phyloP scores from a whole-genome alignment of 2,113 vertebrate genomes.

The Pogona vitticeps region DNA sequence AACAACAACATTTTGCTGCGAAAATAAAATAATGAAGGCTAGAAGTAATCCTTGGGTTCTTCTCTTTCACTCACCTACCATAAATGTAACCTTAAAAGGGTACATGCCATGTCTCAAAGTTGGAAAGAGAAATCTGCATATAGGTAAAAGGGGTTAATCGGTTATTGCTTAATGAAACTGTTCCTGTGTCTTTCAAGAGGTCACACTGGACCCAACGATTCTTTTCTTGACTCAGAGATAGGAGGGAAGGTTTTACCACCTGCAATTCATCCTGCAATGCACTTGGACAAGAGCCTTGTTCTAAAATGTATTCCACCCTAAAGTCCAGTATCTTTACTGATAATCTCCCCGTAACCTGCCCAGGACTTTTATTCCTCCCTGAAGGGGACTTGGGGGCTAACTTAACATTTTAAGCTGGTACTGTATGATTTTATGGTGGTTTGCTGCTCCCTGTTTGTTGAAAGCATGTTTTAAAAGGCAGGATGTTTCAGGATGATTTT shows the following conservation, averaged over 20 bases:
- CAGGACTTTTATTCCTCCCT: not conserved
- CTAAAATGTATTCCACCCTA: not conserved
- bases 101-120: not conserved
- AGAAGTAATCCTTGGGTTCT: not conserved
- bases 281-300: constrained; percentile 32
- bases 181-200: not conserved
- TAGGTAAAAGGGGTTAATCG: not conserved
- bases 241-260: constrained; percentile 53
- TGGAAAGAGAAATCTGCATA: not conserved
- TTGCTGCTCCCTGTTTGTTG: not conserved
- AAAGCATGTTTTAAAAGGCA: not conserved
- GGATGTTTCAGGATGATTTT: not conserved
- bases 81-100: not conserved
- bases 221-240: constrained; percentile 41
- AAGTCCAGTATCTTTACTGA: not conserved
- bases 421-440: not conserved
- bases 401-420: not conserved
- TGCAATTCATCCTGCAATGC: constrained; percentile 38
- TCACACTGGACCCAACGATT: not conserved
- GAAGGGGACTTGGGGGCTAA: not conserved
- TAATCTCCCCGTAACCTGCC: not conserved
- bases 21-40: not conserved
- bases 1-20: not conserved
- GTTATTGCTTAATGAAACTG: not conserved
- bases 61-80: not conserved